Conservation (phyloP, 2,888 invertebrate genomes). For the Ligdia adustata region DNA sequence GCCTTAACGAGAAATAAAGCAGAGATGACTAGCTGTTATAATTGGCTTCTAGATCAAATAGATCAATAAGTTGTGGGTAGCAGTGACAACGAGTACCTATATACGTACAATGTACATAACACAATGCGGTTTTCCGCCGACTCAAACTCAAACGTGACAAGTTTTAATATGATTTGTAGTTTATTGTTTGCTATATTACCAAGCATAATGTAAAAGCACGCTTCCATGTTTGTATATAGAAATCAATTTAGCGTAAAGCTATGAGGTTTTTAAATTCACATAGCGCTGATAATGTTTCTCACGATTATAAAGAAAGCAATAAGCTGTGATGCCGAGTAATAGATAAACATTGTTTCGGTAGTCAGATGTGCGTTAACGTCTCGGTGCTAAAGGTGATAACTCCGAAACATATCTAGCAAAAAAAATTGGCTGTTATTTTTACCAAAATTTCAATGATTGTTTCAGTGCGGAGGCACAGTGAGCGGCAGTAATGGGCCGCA, state of each 20-base stretch:
- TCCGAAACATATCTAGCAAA: slow-evolving; percentile 29
- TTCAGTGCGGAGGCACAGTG: slow-evolving; percentile 73
- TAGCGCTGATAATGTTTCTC: slow-evolving; percentile 43
- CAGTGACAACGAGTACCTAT: slow-evolving; percentile 41
- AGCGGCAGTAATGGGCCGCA: slow-evolving; percentile 78
- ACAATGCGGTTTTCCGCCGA: slow-evolving; percentile 34
- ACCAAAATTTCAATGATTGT: slow-evolving; percentile 53
- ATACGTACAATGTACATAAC: slow-evolving; percentile 24
- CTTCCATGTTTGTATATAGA: slow-evolving; percentile 25
- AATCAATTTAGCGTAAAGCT: slow-evolving; percentile 37
- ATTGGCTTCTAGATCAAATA: slow-evolving; percentile 32
- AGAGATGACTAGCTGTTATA: slow-evolving; percentile 34
- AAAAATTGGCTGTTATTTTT: slow-evolving; percentile 48
- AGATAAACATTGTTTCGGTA: slow-evolving; percentile 46
- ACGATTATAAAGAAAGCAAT: slow-evolving; percentile 53
- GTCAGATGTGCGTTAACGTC: slow-evolving; percentile 39
- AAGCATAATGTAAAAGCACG: slow-evolving; percentile 27
- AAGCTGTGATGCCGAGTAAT: slow-evolving; percentile 39
- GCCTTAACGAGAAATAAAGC: slow-evolving; percentile 33
- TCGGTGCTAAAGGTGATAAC: slow-evolving; percentile 21
- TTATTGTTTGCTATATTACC: slow-evolving; percentile 42
- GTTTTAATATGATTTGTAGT: slow-evolving; percentile 45
- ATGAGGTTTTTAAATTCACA: slow-evolving; percentile 29
- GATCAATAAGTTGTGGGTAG: slow-evolving; percentile 24
- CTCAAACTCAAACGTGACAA: slow-evolving; percentile 40